These are phyloP conservation scores for Amitus sp. DNA, from an alignment of 2,888 invertebrate species.

Conservation along the genomic window DNA sequence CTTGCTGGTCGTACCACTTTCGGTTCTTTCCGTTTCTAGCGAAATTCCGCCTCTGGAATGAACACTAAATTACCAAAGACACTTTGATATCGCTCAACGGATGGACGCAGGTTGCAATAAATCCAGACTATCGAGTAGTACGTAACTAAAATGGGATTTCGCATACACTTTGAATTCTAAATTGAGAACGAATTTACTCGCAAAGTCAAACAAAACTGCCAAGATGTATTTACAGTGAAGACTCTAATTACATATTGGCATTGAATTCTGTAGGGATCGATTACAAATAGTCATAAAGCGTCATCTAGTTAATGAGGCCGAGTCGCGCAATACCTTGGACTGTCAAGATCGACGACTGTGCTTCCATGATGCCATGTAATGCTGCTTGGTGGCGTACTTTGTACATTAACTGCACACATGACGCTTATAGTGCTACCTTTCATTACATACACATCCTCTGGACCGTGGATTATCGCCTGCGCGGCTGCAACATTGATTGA, in stretches of 20 bases:
- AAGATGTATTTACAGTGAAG: too few species aligned
- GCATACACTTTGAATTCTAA: not conserved
- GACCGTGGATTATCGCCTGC: slow-evolving; percentile 85
- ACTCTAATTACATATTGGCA: too few species aligned
- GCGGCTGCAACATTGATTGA: slow-evolving; percentile 76
- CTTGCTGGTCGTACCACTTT: slow-evolving; percentile 83
- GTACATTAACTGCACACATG: slow-evolving; percentile 88
- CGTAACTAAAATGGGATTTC: not conserved
- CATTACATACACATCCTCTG: slow-evolving; percentile 88
- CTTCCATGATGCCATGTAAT: slow-evolving; percentile 87
- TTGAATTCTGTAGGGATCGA: too few species aligned
- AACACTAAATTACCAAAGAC: slow-evolving; percentile 63
- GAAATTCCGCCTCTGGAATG: slow-evolving; percentile 87
- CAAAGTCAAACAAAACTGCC: slow-evolving; percentile 1
- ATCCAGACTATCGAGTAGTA: not conserved
- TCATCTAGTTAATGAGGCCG: not conserved
- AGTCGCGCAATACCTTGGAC: slow-evolving; percentile 55
- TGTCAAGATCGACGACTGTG: slow-evolving; percentile 82
- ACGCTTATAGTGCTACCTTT: slow-evolving; percentile 91
- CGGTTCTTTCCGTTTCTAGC: slow-evolving; percentile 86
- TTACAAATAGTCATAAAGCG: not conserved
- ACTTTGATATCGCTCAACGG: slow-evolving; percentile 45
- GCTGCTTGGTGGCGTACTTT: slow-evolving; percentile 79
- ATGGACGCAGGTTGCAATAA: slow-evolving; percentile 5
- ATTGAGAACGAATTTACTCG: not conserved